Evolutionary conservation across 92 coral and sea anemone species (phyloP).

Genomic region (Metridium senile): DNA sequence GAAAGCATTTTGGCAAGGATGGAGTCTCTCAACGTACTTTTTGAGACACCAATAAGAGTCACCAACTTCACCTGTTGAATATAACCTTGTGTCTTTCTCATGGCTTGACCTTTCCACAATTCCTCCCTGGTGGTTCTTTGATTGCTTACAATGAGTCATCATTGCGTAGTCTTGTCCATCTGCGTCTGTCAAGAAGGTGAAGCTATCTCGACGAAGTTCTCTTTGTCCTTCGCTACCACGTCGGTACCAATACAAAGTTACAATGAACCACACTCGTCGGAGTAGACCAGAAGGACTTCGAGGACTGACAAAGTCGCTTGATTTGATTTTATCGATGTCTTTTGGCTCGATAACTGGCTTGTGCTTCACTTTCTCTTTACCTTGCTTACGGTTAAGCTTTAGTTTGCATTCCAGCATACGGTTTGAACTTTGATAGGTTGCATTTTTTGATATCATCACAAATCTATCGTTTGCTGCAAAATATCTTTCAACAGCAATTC

Average conservation of each 20-base stretch:
- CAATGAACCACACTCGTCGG: too few species aligned
- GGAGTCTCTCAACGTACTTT: neutral
- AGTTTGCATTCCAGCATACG: neutral
- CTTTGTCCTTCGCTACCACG: too few species aligned
- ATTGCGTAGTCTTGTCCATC: too few species aligned
- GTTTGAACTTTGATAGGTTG: neutral
- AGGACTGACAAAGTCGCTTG: too few species aligned
- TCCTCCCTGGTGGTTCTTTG: too few species aligned
- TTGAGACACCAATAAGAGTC: neutral
- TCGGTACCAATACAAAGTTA: too few species aligned
- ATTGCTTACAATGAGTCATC: too few species aligned
- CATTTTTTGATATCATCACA: neutral
- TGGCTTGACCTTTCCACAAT: too few species aligned
- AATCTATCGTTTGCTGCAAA: neutral
- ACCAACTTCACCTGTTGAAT: conserved; percentile 6
- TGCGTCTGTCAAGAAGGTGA: too few species aligned
- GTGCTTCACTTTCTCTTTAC: neutral
- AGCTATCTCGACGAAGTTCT: too few species aligned
- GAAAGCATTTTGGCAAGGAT: neutral
- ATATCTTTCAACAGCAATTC: neutral
- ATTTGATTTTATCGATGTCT: too few species aligned
- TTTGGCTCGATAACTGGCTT: neutral
- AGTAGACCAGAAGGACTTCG: too few species aligned
- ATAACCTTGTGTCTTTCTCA: neutral
- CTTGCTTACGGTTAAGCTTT: neutral